A percentile compares a stretch with the other conserved stretches of the same genome.
phyloP scores from a whole-genome alignment of 2,113 vertebrate genomes.

The Dryoscopus gambensis region DNA sequence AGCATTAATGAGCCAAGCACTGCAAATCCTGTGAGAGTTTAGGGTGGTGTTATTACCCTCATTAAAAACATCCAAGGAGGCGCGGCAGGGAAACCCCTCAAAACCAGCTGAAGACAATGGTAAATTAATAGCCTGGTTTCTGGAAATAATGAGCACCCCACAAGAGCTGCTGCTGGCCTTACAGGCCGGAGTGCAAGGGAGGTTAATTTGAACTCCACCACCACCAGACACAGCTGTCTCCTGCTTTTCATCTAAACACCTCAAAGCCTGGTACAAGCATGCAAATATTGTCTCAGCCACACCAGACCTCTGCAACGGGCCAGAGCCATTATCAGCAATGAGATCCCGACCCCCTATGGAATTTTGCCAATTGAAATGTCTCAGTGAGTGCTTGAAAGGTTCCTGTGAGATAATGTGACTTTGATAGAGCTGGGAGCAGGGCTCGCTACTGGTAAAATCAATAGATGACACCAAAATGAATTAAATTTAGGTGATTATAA shows the following conservation, averaged over 20 bases:
- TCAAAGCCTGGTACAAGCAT: neutral
- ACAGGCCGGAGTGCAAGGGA: neutral
- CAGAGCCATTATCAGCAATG: neutral
- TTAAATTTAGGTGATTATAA: slow-evolving; percentile 16
- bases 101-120: neutral
- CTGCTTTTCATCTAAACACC: neutral
- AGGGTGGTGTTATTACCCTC: neutral
- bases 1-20: neutral
- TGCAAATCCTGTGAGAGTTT: neutral
- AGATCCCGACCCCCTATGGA: neutral
- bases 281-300: neutral
- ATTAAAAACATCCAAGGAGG: neutral
- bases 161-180: neutral
- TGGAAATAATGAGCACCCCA: neutral
- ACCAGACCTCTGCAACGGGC: neutral
- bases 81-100: rapidly evolving
- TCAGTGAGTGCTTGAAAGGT: neutral
- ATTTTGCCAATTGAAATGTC: neutral
- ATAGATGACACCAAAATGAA: slow-evolving; percentile 20
- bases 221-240: neutral
- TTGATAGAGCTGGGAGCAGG: neutral
- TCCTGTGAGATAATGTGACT: neutral
- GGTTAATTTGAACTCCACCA: neutral
- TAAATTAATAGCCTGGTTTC: neutral
- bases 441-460: neutral